Base-by-base conservation (phyloP, 2,888 invertebrate genomes). In the Dorcus parallelipipedus region DNA sequence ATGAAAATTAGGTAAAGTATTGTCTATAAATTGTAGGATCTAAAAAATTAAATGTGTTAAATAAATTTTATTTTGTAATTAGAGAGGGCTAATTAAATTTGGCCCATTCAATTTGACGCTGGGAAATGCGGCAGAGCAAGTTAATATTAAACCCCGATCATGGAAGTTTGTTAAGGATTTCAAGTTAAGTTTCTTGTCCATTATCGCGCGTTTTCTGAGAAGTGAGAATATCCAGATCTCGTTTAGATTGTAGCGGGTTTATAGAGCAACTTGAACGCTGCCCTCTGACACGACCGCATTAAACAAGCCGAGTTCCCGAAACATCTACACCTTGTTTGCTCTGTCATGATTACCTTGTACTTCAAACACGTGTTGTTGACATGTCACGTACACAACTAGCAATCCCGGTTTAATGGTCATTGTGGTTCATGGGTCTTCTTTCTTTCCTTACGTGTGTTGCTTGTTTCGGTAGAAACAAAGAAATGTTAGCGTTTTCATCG, bases 311-410 rank as follows among this genome's bases (percentile, higher is more conserved):
- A 61, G 60, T 62, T 62, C 56, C 58, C 60, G 60, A 61, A 60
- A 62, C 65, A 64, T 64, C 63, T 64, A 66, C 65, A 66, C 67
- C 64, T 64, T 57, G 64, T 66, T 63, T 64, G 59, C 59, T 58
- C 56, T 60, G 58, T 60, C 57, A 61, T 51, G 59, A 61, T 61
- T 62, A 63, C 62, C 59, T 61, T 60, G 62, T 64, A 66, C 64
- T 56, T 63, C 58, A 64, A 66, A 66, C 65, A 65, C 61, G 64
- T 64, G 67, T 67, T 60, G 58, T 57, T 62, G 59, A 64, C 63
- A 64, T 66, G 63, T 66, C 66, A 66, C 64, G 67, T 66, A 64
- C 55, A 52, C 64, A 60, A 57, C 61, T 56, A 43, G 55, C 54
- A 54, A 55, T 45, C 50, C 20, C 54, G 49, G 54, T 62, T 45